Evolutionary conservation across 2,113 vertebrate species (phyloP).

Genomic region (Labeo catla): DNA sequence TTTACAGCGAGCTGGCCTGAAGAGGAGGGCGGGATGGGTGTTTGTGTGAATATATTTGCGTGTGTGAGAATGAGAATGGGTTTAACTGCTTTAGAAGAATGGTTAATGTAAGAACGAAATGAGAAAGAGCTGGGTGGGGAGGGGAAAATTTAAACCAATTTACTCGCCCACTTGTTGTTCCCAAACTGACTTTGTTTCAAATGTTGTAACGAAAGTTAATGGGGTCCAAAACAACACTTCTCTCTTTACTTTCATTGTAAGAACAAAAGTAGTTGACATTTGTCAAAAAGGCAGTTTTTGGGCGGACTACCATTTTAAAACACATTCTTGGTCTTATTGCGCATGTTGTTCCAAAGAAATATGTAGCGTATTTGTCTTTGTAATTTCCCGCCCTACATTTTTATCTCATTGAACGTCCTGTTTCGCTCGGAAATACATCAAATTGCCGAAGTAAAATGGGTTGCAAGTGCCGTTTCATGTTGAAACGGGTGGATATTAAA

Average conservation of each 20-base stretch:
- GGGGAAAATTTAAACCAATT: neutral
- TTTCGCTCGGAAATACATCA: neutral
- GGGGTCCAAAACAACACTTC: neutral
- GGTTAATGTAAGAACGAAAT: neutral
- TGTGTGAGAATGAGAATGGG: neutral
- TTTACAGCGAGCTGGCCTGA: neutral
- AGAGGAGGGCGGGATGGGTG: neutral
- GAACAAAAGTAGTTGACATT: neutral
- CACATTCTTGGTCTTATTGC: neutral
- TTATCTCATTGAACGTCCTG: neutral
- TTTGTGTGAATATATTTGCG: neutral
- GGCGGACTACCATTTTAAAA: neutral
- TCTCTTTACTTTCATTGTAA: neutral
- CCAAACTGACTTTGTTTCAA: neutral
- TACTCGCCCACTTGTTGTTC: neutral
- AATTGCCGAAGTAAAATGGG: neutral
- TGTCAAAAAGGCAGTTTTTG: neutral
- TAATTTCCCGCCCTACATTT: neutral
- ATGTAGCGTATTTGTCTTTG: neutral
- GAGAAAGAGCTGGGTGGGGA: neutral
- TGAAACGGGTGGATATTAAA: neutral
- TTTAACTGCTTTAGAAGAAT: neutral
- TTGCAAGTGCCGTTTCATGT: constrained; percentile 4
- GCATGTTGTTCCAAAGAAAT: neutral
- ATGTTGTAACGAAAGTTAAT: neutral